Conservation (phyloP, 2,113 vertebrate species). For the Notechis scutatus region DNA sequence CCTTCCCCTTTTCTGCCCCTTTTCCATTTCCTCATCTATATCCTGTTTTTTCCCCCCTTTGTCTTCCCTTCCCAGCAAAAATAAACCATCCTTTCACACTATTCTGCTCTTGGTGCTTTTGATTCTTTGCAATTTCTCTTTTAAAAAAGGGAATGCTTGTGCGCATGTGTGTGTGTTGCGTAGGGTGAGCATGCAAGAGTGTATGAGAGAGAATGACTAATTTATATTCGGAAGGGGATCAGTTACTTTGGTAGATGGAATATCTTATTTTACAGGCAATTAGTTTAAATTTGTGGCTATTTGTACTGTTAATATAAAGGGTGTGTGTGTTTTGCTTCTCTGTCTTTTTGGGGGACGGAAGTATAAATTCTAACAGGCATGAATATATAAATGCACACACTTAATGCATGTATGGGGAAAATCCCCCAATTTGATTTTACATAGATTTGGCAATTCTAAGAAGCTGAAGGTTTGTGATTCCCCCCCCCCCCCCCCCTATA, state of each 20-base stretch:
- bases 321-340: neutral
- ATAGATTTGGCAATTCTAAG: neutral
- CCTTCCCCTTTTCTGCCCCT: neutral
- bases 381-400: neutral
- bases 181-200: neutral
- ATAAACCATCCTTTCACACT: neutral
- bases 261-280: neutral
- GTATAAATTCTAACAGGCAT: neutral
- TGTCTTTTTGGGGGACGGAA: neutral
- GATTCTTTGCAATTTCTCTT: neutral
- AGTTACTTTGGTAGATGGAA: neutral
- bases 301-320: neutral
- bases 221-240: neutral
- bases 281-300: neutral
- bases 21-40: neutral
- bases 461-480: neutral
- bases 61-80: neutral
- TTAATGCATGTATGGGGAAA: neutral
- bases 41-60: neutral
- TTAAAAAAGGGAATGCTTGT: neutral
- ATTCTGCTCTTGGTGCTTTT: neutral
- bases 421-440: neutral
- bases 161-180: neutral
- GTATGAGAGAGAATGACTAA: neutral
- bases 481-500: fast-evolving